Conservation (phyloP, 2,888 invertebrate genomes). For the Orthonychiurus folsomi region DNA sequence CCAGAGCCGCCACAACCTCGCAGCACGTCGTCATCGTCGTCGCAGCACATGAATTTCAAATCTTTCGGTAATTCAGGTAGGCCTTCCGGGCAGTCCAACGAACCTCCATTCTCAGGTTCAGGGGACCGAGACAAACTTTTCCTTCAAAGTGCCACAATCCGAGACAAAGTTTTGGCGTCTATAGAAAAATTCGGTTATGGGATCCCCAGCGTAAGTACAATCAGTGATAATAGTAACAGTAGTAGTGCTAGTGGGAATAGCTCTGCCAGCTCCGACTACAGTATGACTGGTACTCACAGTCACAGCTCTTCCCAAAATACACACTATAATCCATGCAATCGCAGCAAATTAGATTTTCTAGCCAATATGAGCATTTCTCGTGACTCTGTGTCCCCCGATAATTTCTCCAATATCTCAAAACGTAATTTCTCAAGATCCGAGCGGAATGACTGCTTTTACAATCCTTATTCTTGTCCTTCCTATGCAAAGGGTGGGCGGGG, state of each 20-base stretch:
- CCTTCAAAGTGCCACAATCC: slow-evolving; percentile 23
- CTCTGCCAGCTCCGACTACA: slow-evolving; percentile 5
- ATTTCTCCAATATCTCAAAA: not conserved
- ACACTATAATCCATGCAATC: slow-evolving; percentile 3
- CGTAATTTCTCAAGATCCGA: not conserved
- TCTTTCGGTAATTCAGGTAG: not conserved
- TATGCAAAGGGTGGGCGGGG: not conserved
- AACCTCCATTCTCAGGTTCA: slow-evolving; percentile 13
- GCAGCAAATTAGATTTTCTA: not conserved
- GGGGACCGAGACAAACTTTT: slow-evolving; percentile 23
- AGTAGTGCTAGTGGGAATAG: slow-evolving; percentile 10
- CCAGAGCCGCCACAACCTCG: not conserved
- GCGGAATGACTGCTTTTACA: not conserved
- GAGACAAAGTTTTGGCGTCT: slow-evolving; percentile 38
- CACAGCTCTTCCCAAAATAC: not conserved
- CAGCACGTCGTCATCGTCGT: not conserved
- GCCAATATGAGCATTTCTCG: not conserved
- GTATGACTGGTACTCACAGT: not conserved
- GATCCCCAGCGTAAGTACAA: slow-evolving; percentile 18
- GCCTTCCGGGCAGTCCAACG: slow-evolving; percentile 3
- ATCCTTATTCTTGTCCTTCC: not conserved
- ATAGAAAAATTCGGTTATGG: slow-evolving; percentile 39
- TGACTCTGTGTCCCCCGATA: not conserved
- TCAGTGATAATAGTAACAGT: slow-evolving; percentile 15
- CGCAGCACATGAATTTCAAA: not conserved